Percentiles rank a stretch among this genome's conserved stretches.
These are phyloP conservation scores for Caenorhabditis auriculariae DNA, from an alignment of 2,888 invertebrate genomes.

Conservation along the genomic window DNA sequence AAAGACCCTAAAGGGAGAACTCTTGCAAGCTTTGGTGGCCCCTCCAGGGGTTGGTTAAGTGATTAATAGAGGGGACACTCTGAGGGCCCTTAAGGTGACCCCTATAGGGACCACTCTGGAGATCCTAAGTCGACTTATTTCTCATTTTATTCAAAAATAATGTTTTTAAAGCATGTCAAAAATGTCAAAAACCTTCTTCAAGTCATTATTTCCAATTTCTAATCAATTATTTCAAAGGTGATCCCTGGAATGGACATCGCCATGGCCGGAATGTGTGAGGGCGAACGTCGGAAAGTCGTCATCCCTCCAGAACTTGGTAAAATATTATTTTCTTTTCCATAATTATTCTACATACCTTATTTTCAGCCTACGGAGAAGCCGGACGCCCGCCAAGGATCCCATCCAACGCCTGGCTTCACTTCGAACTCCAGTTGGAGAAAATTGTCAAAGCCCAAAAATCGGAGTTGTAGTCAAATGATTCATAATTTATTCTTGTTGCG, in stretches of 20 bases:
- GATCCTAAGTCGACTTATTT: too few relatives aligned
- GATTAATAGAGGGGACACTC: too few relatives aligned
- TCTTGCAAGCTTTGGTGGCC: too few relatives aligned
- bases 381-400: slow-evolving; percentile 58
- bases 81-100: too few relatives aligned
- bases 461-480: slow-evolving; percentile 33
- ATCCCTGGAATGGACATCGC: slow-evolving; percentile 60
- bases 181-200: too few relatives aligned
- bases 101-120: too few relatives aligned
- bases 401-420: slow-evolving; percentile 55
- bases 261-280: slow-evolving; percentile 62
- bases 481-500: neutral
- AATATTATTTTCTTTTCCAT: neutral
- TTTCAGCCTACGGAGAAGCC: slow-evolving; percentile 58
- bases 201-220: too few relatives aligned
- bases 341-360: neutral
- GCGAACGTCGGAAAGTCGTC: slow-evolving; percentile 55
- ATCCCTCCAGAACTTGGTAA: slow-evolving; percentile 58
- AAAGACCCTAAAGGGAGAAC: too few relatives aligned
- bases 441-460: slow-evolving; percentile 46
- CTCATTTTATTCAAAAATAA: too few relatives aligned
- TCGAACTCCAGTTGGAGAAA: slow-evolving; percentile 57
- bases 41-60: too few relatives aligned
- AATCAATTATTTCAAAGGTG: slow-evolving; percentile 26
- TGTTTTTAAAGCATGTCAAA: too few relatives aligned